Evolutionary conservation across 2,888 invertebrate genomes (phyloP), one percentile per base, ranked within the genome.

Genomic region (Ditylenchus weischeri): DNA sequence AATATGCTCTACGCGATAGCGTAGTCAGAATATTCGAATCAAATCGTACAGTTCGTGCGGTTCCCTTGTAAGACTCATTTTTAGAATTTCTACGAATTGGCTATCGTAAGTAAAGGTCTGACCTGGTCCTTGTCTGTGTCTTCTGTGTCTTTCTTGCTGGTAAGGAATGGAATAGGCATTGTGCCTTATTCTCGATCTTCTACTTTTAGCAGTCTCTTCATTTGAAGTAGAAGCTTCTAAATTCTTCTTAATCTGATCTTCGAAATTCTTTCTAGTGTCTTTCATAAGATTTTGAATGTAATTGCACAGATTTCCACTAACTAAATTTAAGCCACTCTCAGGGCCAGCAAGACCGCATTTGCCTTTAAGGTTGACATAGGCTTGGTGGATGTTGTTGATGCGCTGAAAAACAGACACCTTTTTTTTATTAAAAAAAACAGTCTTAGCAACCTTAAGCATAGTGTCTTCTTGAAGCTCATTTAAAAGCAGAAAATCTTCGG

Each of bases 331-430:
- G 7, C 54, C 54, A 54, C n/a, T 54, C 21, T 54, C 11, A 23
- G 54, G 23, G 10, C n/a, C 54, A 11, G 29, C 23, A 10, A 54
- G 29, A 15, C 54, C 54, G 8, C 62, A 48, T 19, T 62, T 23
- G 8, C 8, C 62, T 29, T 62, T 62, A 15, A 48, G 15, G 5
- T 48, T 38, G n/a, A 8, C 13, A n/a, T 62, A 62, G 6, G 62
- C 62, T 38, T 62, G 23, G 49, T 62, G 62, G 43, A 62, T 48
- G n/a, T 23, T 7, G 43, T 38, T 23, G n/a, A 62, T 43, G n/a
- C 47, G 62, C 62, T 62, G 43, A 3, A 62, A 62, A 21, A 48
- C n/a, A 59, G 4, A 19, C 18, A 19, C 6, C 5, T 23, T 57
- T 57, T 4, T 23, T 50, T 19, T 50, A 2, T 18, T 19, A 5